These are phyloP conservation scores for Gnathonemus longibarbis DNA, from an alignment of 2,113 vertebrate genomes.

Conservation along the genomic window DNA sequence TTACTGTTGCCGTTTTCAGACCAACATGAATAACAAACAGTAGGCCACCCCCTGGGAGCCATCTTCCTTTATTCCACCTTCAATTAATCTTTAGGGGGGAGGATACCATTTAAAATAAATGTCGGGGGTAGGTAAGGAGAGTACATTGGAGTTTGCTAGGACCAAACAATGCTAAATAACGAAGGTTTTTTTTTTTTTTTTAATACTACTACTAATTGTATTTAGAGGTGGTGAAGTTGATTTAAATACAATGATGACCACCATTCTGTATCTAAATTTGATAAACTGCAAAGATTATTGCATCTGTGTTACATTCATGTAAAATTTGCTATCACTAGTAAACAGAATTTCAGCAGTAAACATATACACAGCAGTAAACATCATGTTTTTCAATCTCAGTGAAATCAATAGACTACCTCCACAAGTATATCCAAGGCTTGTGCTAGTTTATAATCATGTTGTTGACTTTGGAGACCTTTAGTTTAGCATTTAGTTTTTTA, in stretches of 20 bases:
- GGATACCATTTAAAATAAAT: slow-evolving; percentile 60
- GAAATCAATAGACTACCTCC: not conserved
- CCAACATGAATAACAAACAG: slow-evolving; percentile 64
- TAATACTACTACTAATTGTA: not conserved
- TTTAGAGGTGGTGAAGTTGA: not conserved
- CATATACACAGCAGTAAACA: not conserved
- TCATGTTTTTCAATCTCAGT: not conserved
- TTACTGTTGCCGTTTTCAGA: slow-evolving; percentile 66
- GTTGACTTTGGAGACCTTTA: not conserved
- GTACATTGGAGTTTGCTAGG: slow-evolving; percentile 9
- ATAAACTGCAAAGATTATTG: not conserved
- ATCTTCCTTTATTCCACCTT: slow-evolving; percentile 57
- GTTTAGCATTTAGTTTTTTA: not conserved
- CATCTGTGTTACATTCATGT: not conserved
- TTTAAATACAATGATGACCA: not conserved
- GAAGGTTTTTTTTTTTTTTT: not conserved
- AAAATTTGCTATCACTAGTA: not conserved
- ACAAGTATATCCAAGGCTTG: not conserved
- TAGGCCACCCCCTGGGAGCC: slow-evolving; percentile 54
- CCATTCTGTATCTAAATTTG: not conserved
- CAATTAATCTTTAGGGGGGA: slow-evolving; percentile 68
- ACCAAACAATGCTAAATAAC: slow-evolving; percentile 10
- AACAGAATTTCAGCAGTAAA: not conserved
- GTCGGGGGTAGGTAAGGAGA: slow-evolving; percentile 46
- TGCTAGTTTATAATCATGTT: not conserved